These are phyloP conservation scores for Sus cebifrons DNA, from an alignment of 2,797 vertebrate species.

Conservation along the genomic window DNA sequence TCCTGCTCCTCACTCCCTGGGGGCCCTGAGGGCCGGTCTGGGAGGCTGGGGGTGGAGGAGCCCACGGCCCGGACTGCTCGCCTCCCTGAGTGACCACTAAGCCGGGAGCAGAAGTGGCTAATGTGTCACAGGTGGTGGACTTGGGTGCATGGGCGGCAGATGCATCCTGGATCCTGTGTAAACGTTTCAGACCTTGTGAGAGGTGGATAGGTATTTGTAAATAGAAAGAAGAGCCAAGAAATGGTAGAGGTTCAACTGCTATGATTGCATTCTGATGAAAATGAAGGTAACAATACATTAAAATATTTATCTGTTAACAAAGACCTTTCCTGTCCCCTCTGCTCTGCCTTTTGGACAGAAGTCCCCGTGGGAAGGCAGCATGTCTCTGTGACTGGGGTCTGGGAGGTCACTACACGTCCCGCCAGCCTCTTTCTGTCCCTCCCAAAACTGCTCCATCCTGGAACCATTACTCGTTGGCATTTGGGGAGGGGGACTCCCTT, in stretches of 20 bases:
- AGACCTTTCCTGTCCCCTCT: not conserved
- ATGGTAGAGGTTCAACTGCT: not conserved
- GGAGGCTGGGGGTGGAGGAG: not conserved
- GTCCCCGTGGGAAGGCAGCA: not conserved
- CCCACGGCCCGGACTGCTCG: not conserved
- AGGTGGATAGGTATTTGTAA: not conserved
- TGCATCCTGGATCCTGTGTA: not conserved
- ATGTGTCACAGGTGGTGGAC: no score
- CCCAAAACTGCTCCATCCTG: not conserved
- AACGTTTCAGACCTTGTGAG: not conserved
- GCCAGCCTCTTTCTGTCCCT: not conserved
- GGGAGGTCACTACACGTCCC: not conserved
- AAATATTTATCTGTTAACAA: conserved; percentile 32
- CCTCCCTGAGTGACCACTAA: not conserved
- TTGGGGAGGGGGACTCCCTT: not conserved
- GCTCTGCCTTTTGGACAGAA: not conserved
- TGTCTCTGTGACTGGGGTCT: not conserved
- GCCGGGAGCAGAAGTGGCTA: no score
- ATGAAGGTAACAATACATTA: conserved; percentile 70
- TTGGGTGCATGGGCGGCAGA: not conserved
- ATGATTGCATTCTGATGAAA: conserved; percentile 66
- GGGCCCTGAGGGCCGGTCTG: not conserved
- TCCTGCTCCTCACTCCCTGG: accelerated
- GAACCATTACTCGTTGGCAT: not conserved
- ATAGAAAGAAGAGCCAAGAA: conserved; percentile 28